Conservation (phyloP, 2,113 vertebrate genomes). For the Macheiramphus alcinus region DNA sequence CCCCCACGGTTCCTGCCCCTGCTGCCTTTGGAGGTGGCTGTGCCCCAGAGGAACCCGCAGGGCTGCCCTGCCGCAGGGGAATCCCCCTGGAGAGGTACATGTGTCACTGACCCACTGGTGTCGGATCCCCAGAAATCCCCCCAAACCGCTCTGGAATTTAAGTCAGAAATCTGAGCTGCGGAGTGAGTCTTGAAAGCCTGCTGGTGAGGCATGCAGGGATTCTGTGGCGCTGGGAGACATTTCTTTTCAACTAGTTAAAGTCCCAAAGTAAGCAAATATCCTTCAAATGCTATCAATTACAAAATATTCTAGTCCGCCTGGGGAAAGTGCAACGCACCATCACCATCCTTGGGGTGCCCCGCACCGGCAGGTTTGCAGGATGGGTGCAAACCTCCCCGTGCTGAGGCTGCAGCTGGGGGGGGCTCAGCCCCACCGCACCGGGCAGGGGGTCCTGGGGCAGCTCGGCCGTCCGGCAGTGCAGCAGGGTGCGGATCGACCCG, state of each 20-base stretch:
- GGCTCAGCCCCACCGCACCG: fast-evolving
- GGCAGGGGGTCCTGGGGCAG: not conserved
- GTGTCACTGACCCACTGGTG: not conserved
- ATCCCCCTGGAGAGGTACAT: fast-evolving
- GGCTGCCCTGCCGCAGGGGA: not conserved
- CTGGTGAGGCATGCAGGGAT: not conserved
- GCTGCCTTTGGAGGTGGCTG: not conserved
- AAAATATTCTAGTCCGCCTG: fast-evolving
- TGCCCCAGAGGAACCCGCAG: not conserved
- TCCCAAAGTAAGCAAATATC: not conserved
- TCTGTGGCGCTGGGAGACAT: not conserved
- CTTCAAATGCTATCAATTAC: not conserved
- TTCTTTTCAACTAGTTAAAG: not conserved
- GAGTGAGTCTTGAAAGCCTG: not conserved
- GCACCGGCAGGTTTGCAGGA: not conserved
- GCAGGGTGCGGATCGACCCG: too few species aligned
- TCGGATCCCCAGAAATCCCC: not conserved
- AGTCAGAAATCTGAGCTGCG: not conserved
- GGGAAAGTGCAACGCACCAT: not conserved
- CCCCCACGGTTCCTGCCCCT: not conserved
- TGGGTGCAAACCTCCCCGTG: not conserved
- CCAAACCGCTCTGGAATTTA: not conserved
- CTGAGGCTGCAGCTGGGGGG: not conserved
- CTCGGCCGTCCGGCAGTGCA: fast-evolving
- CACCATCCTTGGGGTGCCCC: fast-evolving